A percentile compares a stretch with the other conserved stretches of the same genome.
phyloP scores from a whole-genome alignment of 1,140 invertebrate genomes.

The Hirudo medicinalis region DNA sequence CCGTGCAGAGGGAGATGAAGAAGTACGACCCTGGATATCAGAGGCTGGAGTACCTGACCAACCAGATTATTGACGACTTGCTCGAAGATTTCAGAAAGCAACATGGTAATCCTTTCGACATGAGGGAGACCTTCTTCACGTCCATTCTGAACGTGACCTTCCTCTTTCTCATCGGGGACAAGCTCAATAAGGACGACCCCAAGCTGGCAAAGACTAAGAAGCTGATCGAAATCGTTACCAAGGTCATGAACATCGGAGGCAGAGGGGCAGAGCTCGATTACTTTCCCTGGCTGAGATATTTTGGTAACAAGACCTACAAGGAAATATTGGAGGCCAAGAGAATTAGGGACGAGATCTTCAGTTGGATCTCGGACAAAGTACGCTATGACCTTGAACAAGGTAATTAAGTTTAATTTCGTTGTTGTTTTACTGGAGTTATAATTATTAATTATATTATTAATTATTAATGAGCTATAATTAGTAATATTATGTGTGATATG shows the following conservation, averaged over 20 bases:
- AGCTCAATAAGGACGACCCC: background rate
- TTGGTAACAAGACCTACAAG: constrained; percentile 13
- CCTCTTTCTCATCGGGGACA: constrained; percentile 13
- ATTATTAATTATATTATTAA: background rate
- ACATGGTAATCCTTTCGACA: background rate
- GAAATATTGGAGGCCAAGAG: background rate
- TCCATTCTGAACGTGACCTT: constrained; percentile 8
- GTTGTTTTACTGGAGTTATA: no score
- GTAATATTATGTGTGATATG: no score
- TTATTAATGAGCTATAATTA: background rate
- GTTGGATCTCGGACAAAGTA: background rate
- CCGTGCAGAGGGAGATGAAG: constrained; percentile 11
- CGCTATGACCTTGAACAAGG: background rate
- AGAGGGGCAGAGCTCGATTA: constrained; percentile 1
- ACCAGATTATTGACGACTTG: constrained; percentile 11
- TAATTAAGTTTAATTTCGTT: no score
- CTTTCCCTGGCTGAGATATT: constrained; percentile 16
- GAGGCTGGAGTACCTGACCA: constrained; percentile 5
- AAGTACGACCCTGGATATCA: constrained; percentile 2
- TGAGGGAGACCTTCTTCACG: background rate
- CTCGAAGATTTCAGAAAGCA: background rate
- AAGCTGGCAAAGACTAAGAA: constrained; percentile 4
- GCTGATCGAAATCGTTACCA: background rate
- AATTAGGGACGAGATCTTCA: constrained; percentile 10
- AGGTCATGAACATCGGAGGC: constrained; percentile 13